Conservation (phyloP, 2,113 vertebrate genomes). For the Rhagologus leucostigma region DNA sequence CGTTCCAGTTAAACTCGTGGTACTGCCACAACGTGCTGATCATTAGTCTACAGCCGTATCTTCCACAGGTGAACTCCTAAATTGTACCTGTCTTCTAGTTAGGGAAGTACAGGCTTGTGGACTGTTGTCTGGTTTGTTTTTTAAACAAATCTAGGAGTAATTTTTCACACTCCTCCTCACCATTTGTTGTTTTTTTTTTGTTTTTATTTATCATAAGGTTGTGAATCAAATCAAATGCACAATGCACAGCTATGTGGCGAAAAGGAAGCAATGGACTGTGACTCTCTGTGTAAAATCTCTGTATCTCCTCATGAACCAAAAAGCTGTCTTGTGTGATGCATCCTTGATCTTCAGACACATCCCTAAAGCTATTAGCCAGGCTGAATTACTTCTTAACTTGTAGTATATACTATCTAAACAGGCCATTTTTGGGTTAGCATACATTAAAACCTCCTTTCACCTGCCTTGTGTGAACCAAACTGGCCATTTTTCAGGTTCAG, state of each 20-base stretch:
- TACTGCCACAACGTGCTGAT: background rate
- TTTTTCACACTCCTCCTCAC: background rate
- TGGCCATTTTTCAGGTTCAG: conserved; percentile 35
- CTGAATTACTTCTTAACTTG: background rate
- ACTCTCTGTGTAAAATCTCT: background rate
- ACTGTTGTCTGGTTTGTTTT: background rate
- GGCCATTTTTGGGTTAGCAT: background rate
- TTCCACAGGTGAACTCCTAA: background rate
- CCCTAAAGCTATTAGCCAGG: conserved; percentile 16
- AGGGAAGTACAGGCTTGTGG: background rate
- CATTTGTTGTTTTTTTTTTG: background rate
- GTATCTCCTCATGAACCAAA: background rate
- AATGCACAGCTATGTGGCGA: background rate
- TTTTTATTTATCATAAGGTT: background rate
- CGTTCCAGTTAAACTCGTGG: background rate
- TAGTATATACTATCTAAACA: background rate
- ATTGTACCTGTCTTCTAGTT: background rate
- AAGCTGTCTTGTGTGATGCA: background rate
- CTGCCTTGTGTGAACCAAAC: background rate
- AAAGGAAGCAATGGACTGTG: background rate
- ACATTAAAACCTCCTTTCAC: background rate
- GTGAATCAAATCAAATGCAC: background rate
- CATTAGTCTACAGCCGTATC: background rate
- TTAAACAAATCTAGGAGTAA: background rate
- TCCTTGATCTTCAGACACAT: background rate